Evolutionary conservation across 2,797 vertebrate species (phyloP), one percentile per base, ranked within the genome.

Genomic region (Erethizon dorsatum): DNA sequence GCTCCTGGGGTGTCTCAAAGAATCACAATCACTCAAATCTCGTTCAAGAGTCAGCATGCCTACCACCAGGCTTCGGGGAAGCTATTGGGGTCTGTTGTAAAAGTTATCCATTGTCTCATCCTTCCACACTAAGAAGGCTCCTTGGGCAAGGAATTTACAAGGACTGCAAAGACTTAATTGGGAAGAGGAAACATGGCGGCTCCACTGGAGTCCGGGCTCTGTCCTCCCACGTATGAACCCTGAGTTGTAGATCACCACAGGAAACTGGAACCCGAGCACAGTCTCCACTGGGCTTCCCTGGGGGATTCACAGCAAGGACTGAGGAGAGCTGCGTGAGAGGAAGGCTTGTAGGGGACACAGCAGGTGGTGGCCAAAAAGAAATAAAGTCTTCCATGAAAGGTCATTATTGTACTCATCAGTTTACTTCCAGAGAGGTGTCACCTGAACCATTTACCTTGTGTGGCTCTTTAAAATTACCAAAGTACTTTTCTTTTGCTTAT

Each of bases 151-250:
- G 9, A 20, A 80, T 5, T 1, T 1, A 15, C 1, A 0, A 71
- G 52, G n/a, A 31, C 13, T 5, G 11, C 3, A 1, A 6, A 37
- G 14, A 37, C 79, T 57, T 28, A 33, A 26, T 4, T 9, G 37
- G 33, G 65, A 24, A 4, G 0, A 10, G 7, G 6, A 56, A n/a
- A n/a, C 13, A 1, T 0, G 12, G 57, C 2, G 22, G 11, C 52
- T 61, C 7, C 20, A 4, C 50, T 65, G 65, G 20, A 26, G 20
- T 31, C 18, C 56, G 83, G 59, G 59, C 47, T 52, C 37, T 12
- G 6, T 65, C 20, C 5, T 6, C 33, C 37, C 18, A 3, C 0
- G 14, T 11, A 26, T 24, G 8, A 69, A 52, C 33, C 8, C 12
- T 45, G 28, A 20, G 56, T 77, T 37, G 11, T 10, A 41, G 11